Evolutionary conservation across 2,888 invertebrate species (phyloP), one percentile per base, ranked within the genome.

Genomic region (Timema podura): DNA sequence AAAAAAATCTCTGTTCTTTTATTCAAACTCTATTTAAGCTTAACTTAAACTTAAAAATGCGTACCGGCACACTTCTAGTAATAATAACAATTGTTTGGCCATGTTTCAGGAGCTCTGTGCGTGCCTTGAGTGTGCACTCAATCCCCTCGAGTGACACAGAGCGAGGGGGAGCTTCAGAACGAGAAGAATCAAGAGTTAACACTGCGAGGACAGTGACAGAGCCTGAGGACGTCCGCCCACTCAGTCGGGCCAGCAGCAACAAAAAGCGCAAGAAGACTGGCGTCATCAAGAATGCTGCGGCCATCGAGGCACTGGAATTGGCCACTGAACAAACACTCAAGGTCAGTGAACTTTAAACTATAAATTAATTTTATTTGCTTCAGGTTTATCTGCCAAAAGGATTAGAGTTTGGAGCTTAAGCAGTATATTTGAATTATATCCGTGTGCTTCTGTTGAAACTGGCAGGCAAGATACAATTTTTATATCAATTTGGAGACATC

Each of bases 261-360:
- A 51, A 61, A 48, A 68, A 68, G 30, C 74, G 74, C 67, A 85
- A 84, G 75, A 82, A 80, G 76, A 79, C 82, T 46, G 76, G 78
- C 8, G 83, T 83, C 61, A 85, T 84, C 76, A 86, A 85, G 75
- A 86, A 86, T 77, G 85, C 85, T 30, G 86, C 87, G 46, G 86
- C 86, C 66, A 83, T 88, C 75, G 89, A 89, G 78, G 90, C 89
- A 5, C 80, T 91, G 30, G 88, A 89, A 76, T 83, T 89, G 73
- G 90, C 89, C 10, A 90, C 90, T 0, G 90, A 90, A 77, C 90
- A 92, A 82, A 91, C 91, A 16, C 83, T 91, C 0, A 91, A 79
- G 76, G 80, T 72, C 11, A n/a, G n/a, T n/a, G n/a, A n/a, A n/a
- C n/a, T n/a, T n/a, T n/a, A n/a, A n/a, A n/a, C n/a, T n/a, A n/a